Evolutionary conservation across 1,140 invertebrate species (phyloP).

Genomic region (Drosophila eugracilis): DNA sequence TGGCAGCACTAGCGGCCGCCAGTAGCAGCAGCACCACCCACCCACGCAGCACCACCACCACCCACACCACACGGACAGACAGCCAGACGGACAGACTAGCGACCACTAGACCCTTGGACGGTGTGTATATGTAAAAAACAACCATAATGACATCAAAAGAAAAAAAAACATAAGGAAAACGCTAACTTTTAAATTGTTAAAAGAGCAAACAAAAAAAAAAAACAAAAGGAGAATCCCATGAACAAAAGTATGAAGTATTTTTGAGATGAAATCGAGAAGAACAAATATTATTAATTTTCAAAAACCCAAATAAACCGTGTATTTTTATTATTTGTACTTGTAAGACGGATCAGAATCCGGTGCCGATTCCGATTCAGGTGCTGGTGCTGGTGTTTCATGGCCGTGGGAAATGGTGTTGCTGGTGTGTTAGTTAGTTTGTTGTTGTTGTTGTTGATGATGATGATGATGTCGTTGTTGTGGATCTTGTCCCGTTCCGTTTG

Average conservation of each 20-base stretch:
- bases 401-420: constrained; percentile 27
- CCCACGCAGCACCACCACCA: constrained; percentile 42
- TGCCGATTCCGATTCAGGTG: constrained; percentile 23
- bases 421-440: constrained; percentile 31
- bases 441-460: no score
- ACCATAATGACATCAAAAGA: constrained; percentile 46
- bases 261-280: constrained; percentile 80
- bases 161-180: constrained; percentile 46
- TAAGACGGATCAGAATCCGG: constrained; percentile 22
- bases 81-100: constrained; percentile 32
- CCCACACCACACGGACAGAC: constrained; percentile 39
- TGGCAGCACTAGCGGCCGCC: constrained; percentile 72
- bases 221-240: constrained; percentile 47
- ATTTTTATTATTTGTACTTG: constrained; percentile 79
- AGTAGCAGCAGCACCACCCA: constrained; percentile 22
- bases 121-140: constrained; percentile 78
- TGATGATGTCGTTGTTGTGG: constrained; percentile 44
- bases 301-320: constrained; percentile 76
- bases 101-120: constrained; percentile 55
- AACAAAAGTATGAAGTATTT: constrained; percentile 77
- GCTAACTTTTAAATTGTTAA: constrained; percentile 79
- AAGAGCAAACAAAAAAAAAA: constrained; percentile 54
- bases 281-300: constrained; percentile 84
- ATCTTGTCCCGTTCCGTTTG: constrained; percentile 13
- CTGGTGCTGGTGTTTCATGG: constrained; percentile 26